Evolutionary conservation across 2,888 invertebrate genomes (phyloP), one percentile per base, ranked within the genome.

Genomic region (Microctonus brassicae): DNA sequence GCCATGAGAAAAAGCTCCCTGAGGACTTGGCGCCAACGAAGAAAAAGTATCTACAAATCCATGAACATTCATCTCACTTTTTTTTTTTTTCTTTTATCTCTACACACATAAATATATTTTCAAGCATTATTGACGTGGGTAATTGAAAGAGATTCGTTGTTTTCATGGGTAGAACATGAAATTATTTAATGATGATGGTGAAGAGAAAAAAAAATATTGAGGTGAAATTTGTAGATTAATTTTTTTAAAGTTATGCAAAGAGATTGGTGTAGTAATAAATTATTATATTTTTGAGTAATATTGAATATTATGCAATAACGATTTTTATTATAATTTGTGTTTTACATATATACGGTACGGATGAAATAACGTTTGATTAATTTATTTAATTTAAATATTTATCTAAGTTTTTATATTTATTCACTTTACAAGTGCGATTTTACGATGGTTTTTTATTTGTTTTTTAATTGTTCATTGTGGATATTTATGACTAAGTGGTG

Each of bases 61-160:
- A 77, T 77, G 77, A 73, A 77, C 77, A 74, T 77, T 2, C n/a
- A 74, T 77, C 76, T 47, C 34, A n/a, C n/a, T n/a, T n/a, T n/a
- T n/a, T n/a, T n/a, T n/a, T n/a, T n/a, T n/a, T n/a, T n/a, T n/a
- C n/a, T n/a, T n/a, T n/a, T n/a, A n/a, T n/a, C n/a, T n/a, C 76
- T 74, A 77, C 78, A 53, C n/a, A 53, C 24, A 66, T 73, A 72
- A 63, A 39, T 47, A 22, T 62, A 70, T 34, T 57, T 73, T 63
- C 22, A 22, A 53, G 65, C 39, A 65, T 69, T 70, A 72, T 72
- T 74, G 76, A 77, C 73, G 76, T 70, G 75, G 79, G 81, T 83
- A 83, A 85, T 84, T 84, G 83, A 85, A 84, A 82, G 80, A 78
- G 80, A 83, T 83, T 81, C n/a, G n/a, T n/a, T 82, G 76, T 79